Evolutionary conservation across 2,888 invertebrate species (phyloP).

Genomic region (Yponomeuta malinellus): DNA sequence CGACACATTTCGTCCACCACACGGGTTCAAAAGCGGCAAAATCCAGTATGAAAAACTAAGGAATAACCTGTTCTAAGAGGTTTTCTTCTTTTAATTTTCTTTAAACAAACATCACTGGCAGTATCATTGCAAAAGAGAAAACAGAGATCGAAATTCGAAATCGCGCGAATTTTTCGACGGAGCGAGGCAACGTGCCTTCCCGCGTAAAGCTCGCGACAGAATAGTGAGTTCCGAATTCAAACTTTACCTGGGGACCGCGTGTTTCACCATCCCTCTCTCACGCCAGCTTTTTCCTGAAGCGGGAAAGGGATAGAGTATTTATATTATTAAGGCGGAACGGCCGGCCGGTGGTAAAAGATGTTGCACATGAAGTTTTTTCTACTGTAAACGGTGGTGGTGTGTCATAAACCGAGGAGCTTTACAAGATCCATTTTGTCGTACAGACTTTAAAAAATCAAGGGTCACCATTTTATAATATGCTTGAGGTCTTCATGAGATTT

Average conservation of each 20-base stretch:
- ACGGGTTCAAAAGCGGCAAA: slow-evolving; percentile 24
- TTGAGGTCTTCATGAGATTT: background rate
- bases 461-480: background rate
- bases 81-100: background rate
- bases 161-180: slow-evolving; percentile 15
- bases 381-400: slow-evolving; percentile 14
- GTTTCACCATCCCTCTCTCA: slow-evolving; percentile 42
- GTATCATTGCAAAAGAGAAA: background rate
- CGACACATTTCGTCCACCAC: slow-evolving; percentile 36
- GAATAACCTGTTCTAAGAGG: background rate
- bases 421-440: background rate
- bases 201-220: slow-evolving; percentile 69
- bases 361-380: slow-evolving; percentile 28
- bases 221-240: slow-evolving; percentile 43
- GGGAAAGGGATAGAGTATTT: slow-evolving; percentile 23
- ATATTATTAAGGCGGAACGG: slow-evolving; percentile 60
- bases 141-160: slow-evolving; percentile 21
- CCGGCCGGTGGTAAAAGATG: slow-evolving; percentile 42
- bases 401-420: background rate
- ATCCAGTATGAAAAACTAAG: slow-evolving; percentile 2
- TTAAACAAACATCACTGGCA: background rate
- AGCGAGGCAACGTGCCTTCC: slow-evolving; percentile 50
- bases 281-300: background rate
- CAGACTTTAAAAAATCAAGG: background rate
- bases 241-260: slow-evolving; percentile 59